A percentile compares a stretch with the other conserved stretches of the same genome.
Evolutionary conservation across 2,113 vertebrate genomes (phyloP).

Genomic region (Ardeotis arabs): DNA sequence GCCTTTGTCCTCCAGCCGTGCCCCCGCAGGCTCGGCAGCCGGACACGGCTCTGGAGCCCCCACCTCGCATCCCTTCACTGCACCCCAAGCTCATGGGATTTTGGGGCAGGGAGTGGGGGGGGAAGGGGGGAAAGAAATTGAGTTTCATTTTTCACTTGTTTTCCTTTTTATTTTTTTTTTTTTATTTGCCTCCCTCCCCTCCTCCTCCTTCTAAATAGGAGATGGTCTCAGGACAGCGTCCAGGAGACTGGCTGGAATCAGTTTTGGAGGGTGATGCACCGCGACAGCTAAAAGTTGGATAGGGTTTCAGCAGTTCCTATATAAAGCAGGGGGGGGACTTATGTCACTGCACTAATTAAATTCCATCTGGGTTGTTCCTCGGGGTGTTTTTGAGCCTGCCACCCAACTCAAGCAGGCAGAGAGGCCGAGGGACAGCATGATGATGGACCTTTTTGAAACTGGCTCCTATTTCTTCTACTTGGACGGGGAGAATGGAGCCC

Average conservation of each 20-base stretch:
- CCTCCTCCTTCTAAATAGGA: constrained; percentile 37
- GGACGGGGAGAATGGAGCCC: constrained; percentile 88
- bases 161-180: background rate
- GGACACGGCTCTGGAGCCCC: too few species aligned
- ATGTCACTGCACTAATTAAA: constrained; percentile 97
- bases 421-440: constrained; percentile 84
- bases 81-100: fast-evolving
- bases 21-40: background rate
- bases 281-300: constrained; percentile 92
- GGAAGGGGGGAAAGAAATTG: too few species aligned
- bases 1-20: constrained; percentile 14
- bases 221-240: constrained; percentile 63
- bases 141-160: background rate
- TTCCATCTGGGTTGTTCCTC: constrained; percentile 85
- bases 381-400: constrained; percentile 76
- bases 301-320: constrained; percentile 95
- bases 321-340: constrained; percentile 91
- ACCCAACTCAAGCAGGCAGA: constrained; percentile 66
- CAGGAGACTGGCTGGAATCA: constrained; percentile 76
- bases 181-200: background rate
- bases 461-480: constrained; percentile 97
- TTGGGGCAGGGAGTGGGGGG: fast-evolving
- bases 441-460: constrained; percentile 99
- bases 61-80: fast-evolving
- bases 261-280: constrained; percentile 83